phyloP scores from a whole-genome alignment of 2,888 invertebrate species.

The Epinotia bilunana region DNA sequence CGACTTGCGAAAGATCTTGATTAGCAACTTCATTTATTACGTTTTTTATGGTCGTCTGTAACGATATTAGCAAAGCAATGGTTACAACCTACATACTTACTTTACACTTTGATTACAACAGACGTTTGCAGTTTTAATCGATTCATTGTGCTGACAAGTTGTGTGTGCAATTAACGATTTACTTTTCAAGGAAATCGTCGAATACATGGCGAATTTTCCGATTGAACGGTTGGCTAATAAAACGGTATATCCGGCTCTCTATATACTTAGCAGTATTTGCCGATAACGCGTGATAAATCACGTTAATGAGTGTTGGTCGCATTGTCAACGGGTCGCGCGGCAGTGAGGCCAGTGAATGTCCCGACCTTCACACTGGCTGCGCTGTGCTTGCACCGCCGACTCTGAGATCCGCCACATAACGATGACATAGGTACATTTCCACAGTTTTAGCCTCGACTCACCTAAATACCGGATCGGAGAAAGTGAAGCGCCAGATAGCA shows the following conservation, averaged over 20 bases:
- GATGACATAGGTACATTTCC: constrained; percentile 53
- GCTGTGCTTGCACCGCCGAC: constrained; percentile 49
- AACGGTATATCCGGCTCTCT: not conserved
- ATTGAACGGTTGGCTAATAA: not conserved
- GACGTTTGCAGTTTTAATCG: not conserved
- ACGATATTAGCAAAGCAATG: not conserved
- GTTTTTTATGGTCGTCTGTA: constrained; percentile 17
- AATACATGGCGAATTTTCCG: not conserved
- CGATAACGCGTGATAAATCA: constrained; percentile 22
- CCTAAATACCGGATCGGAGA: constrained; percentile 54
- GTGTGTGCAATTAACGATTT: not conserved
- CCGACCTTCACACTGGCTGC: constrained; percentile 74
- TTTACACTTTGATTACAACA: too few relatives aligned
- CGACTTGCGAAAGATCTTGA: constrained; percentile 18
- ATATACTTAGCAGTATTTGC: constrained; percentile 10
- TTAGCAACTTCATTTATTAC: constrained; percentile 16
- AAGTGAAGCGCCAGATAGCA: constrained; percentile 54
- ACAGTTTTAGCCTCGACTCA: constrained; percentile 53
- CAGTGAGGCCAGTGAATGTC: constrained; percentile 67
- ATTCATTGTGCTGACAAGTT: not conserved
- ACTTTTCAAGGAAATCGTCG: constrained; percentile 7
- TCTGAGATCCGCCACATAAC: constrained; percentile 62
- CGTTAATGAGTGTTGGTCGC: constrained; percentile 23
- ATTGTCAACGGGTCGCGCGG: constrained; percentile 42
- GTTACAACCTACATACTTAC: not conserved